Evolutionary conservation across 2,113 vertebrate genomes (phyloP), one percentile per base, ranked within the genome.

Genomic region (Coturnix japonica): DNA sequence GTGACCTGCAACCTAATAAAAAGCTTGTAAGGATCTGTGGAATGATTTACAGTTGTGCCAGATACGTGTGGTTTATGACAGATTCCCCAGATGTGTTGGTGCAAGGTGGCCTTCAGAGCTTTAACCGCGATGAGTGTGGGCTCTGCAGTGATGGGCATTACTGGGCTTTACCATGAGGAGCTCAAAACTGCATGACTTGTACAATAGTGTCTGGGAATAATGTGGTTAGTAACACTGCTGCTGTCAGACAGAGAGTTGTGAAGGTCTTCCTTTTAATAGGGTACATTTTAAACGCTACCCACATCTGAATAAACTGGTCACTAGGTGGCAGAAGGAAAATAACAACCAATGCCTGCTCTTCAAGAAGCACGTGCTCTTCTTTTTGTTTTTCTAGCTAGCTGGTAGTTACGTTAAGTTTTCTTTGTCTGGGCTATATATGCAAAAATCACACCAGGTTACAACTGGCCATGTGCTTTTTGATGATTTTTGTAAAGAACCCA

Each of bases 301-400:
- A 89, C 83, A 66, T 47, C 71, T 61, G 64, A 92, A 79, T 81
- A 81, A 70, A 54, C 56, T 83, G 84, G 89, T 96, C 94, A 91
- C 95, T 97, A 97, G 97, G 81, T 97, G 96, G 95, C 95, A 96
- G 95, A 88, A 96, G 69, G 87, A 93, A 97, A 97, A 88, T 97
- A 91, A 51, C 37, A 64, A 35, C 75, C 37, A 20, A 16, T 30
- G 28, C 54, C 91, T 86, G 2, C 71, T 85, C 57, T 91, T 93
- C 72, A 91, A 72, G 91, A 46, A 28, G n/a, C 46, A 6, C 3
- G 19, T 79, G 63, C 43, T 75, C 60, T 59, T 78, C 13, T 26
- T 82, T 82, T 4, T 44, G 43, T 91, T 93, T 73, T 59, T 93
- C 74, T 87, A 31, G 33, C 30, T 89, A 18, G 39, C 65, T 65